Evolutionary conservation across 2,113 vertebrate species (phyloP).

Genomic region (Hemiprocne comata): DNA sequence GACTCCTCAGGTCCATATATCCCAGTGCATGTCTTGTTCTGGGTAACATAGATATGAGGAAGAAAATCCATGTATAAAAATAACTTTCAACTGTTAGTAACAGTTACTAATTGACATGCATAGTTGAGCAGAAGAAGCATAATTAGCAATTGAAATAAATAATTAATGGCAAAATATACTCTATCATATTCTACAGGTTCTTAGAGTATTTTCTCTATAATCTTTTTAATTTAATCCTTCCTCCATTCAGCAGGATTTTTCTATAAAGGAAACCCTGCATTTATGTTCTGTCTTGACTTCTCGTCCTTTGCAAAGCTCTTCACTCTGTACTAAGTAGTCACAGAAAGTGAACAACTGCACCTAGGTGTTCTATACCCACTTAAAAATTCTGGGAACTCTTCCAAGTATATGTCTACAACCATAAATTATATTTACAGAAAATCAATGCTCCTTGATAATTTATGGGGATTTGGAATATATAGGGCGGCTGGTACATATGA

Average conservation of each 20-base stretch:
- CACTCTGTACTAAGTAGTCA: not conserved
- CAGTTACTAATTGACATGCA: not conserved
- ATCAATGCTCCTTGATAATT: not conserved
- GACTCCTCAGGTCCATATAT: not conserved
- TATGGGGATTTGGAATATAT: not conserved
- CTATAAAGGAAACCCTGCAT: not conserved
- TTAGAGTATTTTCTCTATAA: not conserved
- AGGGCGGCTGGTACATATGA: not conserved
- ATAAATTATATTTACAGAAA: not conserved
- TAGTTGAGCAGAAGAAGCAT: not conserved
- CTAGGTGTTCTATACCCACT: not conserved
- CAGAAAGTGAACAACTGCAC: not conserved
- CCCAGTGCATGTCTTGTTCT: not conserved
- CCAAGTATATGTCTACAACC: not conserved
- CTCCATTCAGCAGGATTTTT: not conserved
- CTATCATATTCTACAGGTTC: not conserved
- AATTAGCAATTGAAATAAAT: not conserved
- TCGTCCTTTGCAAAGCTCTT: not conserved
- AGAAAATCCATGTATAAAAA: not conserved
- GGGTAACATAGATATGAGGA: not conserved
- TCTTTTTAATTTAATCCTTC: not conserved
- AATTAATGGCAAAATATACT: not conserved
- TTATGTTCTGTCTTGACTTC: not conserved
- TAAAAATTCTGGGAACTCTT: not conserved
- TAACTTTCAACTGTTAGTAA: not conserved